Conservation (phyloP, 2,888 invertebrate genomes). For the Cheilosia impressa region DNA sequence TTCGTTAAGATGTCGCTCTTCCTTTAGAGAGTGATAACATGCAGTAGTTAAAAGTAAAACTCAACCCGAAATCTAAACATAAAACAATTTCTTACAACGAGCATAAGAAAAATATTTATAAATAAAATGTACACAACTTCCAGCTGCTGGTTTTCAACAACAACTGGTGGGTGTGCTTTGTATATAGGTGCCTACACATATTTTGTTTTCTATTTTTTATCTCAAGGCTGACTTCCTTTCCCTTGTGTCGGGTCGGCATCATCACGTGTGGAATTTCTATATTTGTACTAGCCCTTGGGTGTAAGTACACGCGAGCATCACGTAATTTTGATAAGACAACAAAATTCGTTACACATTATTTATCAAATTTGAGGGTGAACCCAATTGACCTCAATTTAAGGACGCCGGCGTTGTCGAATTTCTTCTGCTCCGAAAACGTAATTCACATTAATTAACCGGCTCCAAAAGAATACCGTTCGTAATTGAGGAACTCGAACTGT, state of each 20-base stretch:
- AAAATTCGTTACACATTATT: background rate
- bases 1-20: no score
- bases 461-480: background rate
- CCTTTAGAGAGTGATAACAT: no score
- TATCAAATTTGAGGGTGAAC: background rate
- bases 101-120: background rate
- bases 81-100: background rate
- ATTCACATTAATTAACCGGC: slow-evolving; percentile 1
- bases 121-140: background rate
- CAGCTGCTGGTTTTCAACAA: background rate
- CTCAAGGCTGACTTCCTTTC: background rate
- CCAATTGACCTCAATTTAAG: background rate
- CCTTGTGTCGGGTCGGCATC: background rate
- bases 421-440: background rate
- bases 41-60: background rate
- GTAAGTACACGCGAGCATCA: background rate
- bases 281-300: background rate
- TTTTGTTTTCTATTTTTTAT: background rate
- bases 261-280: background rate
- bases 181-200: background rate
- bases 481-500: background rate
- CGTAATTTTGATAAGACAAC: background rate
- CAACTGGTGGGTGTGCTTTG: background rate
- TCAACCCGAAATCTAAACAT: background rate
- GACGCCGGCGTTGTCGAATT: background rate